Evolutionary conservation across 2,888 invertebrate species (phyloP), one percentile per base, ranked within the genome.

Genomic region (Drosophila greeni): DNA sequence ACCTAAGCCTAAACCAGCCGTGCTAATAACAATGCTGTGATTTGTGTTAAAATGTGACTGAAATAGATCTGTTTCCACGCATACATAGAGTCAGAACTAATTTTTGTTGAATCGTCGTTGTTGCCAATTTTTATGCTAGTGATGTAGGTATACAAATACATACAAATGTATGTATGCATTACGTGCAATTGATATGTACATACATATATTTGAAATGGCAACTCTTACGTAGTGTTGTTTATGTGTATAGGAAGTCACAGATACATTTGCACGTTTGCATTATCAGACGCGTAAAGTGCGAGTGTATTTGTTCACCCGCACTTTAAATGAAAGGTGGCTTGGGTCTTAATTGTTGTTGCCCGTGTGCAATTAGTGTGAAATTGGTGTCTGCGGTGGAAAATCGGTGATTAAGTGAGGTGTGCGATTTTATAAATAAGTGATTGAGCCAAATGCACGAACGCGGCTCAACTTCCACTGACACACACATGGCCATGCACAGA

Each of bases 341-440:
- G 64, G 43, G 40, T 49, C 51, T 39, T 36, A 24, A 43, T 74
- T 55, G 39, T 61, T 59, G 43, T 70, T 66, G 53, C 55, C 58
- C 59, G 54, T 62, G 66, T 65, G 67, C 39, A 42, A 45, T 64
- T 59, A 62, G 74, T 75, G 74, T 67, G 39, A 70, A 68, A 55
- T 72, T 66, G 56, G 59, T 57, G 34, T 60, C 47, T 40, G 26
- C 14, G 14, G 45, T 31, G 31, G 20, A 58, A 71, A 67, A 62
- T 65, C 56, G 26, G 70, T 68, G 66, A 73, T 77, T 67, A 73
- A 76, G 59, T 78, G 73, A 57, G 65, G 61, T 74, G 78, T 69
- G 71, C 71, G 55, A 72, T 67, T 66, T 70, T 52, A 57, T 43
- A 66, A 53, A 40, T 9, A 60, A 60, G 45, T 45, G 47, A 34